Percentiles rank a stretch among this genome's conserved stretches.
These are phyloP conservation scores for Drosophila eohydei DNA, from an alignment of 2,888 invertebrate genomes.

Conservation along the genomic window DNA sequence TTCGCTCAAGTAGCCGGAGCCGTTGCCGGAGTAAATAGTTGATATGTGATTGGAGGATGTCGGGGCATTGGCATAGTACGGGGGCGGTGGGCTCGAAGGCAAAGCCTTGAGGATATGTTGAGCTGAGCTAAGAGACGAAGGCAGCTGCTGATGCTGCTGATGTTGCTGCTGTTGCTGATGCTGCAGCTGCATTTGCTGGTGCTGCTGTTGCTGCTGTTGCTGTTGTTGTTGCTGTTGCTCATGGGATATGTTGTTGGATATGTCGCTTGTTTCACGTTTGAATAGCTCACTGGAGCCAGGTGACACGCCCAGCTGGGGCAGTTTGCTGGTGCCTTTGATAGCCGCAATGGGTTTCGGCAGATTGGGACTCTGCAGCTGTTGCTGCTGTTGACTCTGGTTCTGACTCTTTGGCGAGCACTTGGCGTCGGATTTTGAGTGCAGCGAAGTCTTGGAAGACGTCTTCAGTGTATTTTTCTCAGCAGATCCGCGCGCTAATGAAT, in stretches of 20 bases:
- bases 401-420: conserved; percentile 81
- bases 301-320: conserved; percentile 86
- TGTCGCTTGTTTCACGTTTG: conserved; percentile 86
- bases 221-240: conserved; percentile 40
- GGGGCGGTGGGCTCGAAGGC: conserved; percentile 46
- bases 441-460: conserved; percentile 85
- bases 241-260: conserved; percentile 79
- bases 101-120: conserved; percentile 76
- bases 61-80: conserved; percentile 56
- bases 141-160: conserved; percentile 25
- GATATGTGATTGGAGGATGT: conserved; percentile 47
- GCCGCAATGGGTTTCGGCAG: conserved; percentile 97
- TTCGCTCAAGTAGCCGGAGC: conserved; percentile 68
- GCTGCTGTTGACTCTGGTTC: conserved; percentile 34
- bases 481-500: conserved; percentile 83
- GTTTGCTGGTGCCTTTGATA: conserved; percentile 94
- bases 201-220: conserved; percentile 37
- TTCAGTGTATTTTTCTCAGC: conserved; percentile 85
- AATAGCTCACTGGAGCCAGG: conserved; percentile 54
- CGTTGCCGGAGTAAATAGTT: conserved; percentile 22
- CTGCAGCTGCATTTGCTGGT: conserved; percentile 29
- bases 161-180: conserved; percentile 34
- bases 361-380: conserved; percentile 70
- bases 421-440: conserved; percentile 82
- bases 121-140: conserved; percentile 15